phyloP scores from a whole-genome alignment of 2,888 invertebrate species.

The Cybosia mesomella region DNA sequence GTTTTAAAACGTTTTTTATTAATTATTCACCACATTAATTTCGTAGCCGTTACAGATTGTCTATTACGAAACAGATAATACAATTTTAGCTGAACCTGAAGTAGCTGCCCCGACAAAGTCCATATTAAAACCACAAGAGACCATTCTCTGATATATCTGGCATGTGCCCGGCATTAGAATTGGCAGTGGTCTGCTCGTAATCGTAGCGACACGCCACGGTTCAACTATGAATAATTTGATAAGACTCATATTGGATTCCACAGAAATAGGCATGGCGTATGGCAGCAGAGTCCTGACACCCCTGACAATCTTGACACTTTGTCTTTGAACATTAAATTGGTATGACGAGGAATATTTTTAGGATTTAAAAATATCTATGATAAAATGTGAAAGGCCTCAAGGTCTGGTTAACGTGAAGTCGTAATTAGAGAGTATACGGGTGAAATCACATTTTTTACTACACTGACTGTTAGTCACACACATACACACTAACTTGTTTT shows the following conservation, averaged over 20 bases:
- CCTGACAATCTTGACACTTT: not conserved
- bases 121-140: conserved; percentile 9
- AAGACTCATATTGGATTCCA: conserved; percentile 53
- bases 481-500: too few relatives aligned
- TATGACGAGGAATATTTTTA: not conserved
- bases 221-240: conserved; percentile 60
- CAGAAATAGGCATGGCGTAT: conserved; percentile 44
- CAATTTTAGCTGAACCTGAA: not conserved
- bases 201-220: conserved; percentile 24
- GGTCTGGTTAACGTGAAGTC: not conserved
- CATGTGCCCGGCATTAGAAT: conserved; percentile 24
- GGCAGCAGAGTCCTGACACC: not conserved
- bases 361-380: not conserved
- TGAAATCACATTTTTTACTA: too few relatives aligned
- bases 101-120: not conserved
- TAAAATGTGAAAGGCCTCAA: not conserved
- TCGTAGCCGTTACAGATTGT: not conserved
- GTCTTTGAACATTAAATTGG: not conserved
- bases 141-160: conserved; percentile 14
- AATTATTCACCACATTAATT: too few relatives aligned
- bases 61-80: not conserved
- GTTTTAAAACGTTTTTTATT: too few relatives aligned
- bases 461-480: too few relatives aligned
- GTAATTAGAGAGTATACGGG: not conserved
- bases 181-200: conserved; percentile 28